Evolutionary conservation across 2,888 invertebrate species (phyloP).

Genomic region (Sturmia bella): DNA sequence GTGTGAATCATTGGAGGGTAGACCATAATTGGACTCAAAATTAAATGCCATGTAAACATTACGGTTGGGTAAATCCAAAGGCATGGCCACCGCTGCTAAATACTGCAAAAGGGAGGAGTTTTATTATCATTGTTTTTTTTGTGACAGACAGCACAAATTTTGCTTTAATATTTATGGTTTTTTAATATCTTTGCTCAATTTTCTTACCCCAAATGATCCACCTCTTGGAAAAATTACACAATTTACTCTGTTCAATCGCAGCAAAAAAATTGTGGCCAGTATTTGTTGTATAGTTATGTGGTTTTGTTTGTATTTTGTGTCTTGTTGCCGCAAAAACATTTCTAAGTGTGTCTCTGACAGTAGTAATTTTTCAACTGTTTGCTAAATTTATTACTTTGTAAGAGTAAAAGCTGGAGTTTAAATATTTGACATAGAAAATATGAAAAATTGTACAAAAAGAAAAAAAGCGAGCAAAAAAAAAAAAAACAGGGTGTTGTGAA

Average conservation of each 20-base stretch:
- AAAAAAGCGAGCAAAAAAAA: no score
- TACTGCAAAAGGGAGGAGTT: conserved; percentile 82
- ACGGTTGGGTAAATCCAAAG: conserved; percentile 86
- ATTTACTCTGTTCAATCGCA: conserved; percentile 14
- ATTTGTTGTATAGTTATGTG: conserved; percentile 38
- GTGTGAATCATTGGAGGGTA: conserved; percentile 84
- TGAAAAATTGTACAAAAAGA: background rate
- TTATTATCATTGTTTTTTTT: background rate
- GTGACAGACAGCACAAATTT: background rate
- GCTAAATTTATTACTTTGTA: conserved; percentile 42
- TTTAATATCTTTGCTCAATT: background rate
- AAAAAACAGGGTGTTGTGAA: conserved; percentile 31
- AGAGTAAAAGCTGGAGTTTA: conserved; percentile 25
- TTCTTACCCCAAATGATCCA: conserved; percentile 75
- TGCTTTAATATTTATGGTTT: background rate
- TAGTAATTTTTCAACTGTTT: conserved; percentile 60
- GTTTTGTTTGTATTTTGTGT: conserved; percentile 24
- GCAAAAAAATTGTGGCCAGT: conserved; percentile 40
- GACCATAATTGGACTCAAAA: conserved; percentile 87
- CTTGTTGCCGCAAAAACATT: conserved; percentile 46
- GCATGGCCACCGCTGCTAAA: conserved; percentile 87
- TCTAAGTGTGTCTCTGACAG: conserved; percentile 52
- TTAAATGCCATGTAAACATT: conserved; percentile 89
- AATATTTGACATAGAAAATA: conserved; percentile 15
- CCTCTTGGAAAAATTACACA: conserved; percentile 76